These are phyloP conservation scores for Chrysolophus pictus DNA, from an alignment of 2,797 vertebrate species.

Conservation along the genomic window DNA sequence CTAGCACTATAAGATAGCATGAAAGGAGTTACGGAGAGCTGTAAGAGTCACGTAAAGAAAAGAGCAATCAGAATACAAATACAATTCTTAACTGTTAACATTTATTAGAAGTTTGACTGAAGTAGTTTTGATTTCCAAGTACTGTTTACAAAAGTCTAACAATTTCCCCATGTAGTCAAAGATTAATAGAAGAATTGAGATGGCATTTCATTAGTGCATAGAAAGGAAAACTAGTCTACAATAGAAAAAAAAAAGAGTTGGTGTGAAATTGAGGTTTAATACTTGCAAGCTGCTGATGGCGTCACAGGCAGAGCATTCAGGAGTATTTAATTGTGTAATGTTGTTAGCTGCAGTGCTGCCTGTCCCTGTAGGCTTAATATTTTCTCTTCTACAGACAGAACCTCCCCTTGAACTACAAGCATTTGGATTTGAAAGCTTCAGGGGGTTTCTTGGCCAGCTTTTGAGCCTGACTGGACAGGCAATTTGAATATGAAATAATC, in stretches of 20 bases:
- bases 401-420: rapidly evolving
- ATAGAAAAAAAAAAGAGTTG: not conserved
- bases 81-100: constrained; percentile 44
- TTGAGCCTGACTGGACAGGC: rapidly evolving
- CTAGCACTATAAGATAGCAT: not conserved
- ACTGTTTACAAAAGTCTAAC: constrained; percentile 65
- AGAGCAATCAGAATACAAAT: constrained; percentile 44
- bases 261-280: not conserved
- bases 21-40: not conserved
- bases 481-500: rapidly evolving
- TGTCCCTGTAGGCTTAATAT: rapidly evolving
- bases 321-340: rapidly evolving
- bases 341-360: not conserved
- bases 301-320: not conserved
- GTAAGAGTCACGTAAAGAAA: not conserved
- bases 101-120: constrained; percentile 65
- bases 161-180: constrained; percentile 5
- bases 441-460: not conserved
- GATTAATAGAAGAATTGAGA: not conserved
- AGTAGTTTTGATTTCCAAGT: constrained; percentile 21
- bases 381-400: not conserved
- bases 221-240: constrained; percentile 21
- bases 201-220: not conserved
- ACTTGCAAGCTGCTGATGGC: not conserved
- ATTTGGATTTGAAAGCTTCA: not conserved